Evolutionary conservation across 2,797 vertebrate species (phyloP).

Genomic region (Nasua narica): DNA sequence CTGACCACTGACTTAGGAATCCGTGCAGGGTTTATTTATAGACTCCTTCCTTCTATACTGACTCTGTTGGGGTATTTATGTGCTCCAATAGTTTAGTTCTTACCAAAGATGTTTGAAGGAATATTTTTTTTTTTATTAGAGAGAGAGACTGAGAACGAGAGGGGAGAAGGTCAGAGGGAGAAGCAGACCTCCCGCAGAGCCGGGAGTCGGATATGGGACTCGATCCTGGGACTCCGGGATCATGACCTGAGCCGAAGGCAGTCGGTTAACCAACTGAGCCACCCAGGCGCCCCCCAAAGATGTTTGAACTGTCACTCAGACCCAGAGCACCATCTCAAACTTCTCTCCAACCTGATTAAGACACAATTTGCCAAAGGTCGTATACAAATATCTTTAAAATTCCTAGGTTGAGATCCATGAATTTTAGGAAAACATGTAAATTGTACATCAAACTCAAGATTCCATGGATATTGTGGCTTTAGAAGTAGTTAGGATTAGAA

Average conservation of each 20-base stretch:
- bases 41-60: neutral
- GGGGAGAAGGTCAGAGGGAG: too few relatives aligned
- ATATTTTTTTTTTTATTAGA: too few relatives aligned
- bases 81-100: neutral
- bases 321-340: neutral
- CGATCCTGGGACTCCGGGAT: too few relatives aligned
- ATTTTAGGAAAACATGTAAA: neutral
- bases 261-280: too few relatives aligned
- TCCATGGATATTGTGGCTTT: neutral
- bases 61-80: neutral
- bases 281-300: too few relatives aligned
- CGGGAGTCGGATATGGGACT: too few relatives aligned
- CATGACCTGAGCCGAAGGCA: too few relatives aligned
- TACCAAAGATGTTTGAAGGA: neutral
- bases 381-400: slow-evolving; percentile 19
- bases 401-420: neutral
- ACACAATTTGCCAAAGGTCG: neutral
- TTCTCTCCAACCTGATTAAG: neutral
- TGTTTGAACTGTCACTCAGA: neutral
- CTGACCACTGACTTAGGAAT: neutral
- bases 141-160: too few relatives aligned
- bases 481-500: neutral
- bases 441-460: neutral
- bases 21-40: neutral
- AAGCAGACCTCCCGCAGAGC: too few relatives aligned